Percentiles rank a stretch among this genome's conserved stretches.
Evolutionary conservation across 1,140 invertebrate genomes (phyloP).

Genomic region (Drosophila truncata): DNA sequence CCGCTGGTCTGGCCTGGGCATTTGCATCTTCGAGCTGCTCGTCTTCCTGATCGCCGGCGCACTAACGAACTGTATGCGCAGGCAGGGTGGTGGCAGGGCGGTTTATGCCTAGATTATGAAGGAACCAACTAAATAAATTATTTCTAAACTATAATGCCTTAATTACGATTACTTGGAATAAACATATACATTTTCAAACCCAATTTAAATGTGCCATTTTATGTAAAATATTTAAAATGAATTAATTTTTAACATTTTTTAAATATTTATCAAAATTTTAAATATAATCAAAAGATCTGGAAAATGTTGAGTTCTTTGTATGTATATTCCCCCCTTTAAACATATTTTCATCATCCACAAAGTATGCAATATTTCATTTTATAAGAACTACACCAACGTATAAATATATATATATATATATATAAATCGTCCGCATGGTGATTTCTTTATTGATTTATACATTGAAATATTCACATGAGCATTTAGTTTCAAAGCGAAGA

Average conservation of each 20-base stretch:
- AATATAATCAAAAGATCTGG: too few relatives aligned
- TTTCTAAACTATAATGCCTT: neutral
- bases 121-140: conserved; percentile 1
- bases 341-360: neutral
- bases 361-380: neutral
- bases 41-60: conserved; percentile 64
- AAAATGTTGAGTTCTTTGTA: too few relatives aligned
- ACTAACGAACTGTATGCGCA: conserved; percentile 64
- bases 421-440: neutral
- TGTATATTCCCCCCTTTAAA: too few relatives aligned
- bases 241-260: too few relatives aligned
- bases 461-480: neutral
- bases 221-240: too few relatives aligned
- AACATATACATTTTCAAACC: neutral
- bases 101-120: conserved; percentile 8
- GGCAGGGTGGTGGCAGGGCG: conserved; percentile 22
- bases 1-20: conserved; percentile 68
- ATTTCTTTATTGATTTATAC: neutral
- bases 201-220: neutral
- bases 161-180: neutral
- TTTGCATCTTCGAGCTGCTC: conserved; percentile 69
- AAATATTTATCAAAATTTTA: too few relatives aligned
- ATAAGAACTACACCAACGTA: neutral
- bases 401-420: neutral
- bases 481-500: conserved; percentile 6